Base-by-base conservation (phyloP, 2,797 vertebrate species). In the Takifugu rubripes region DNA sequence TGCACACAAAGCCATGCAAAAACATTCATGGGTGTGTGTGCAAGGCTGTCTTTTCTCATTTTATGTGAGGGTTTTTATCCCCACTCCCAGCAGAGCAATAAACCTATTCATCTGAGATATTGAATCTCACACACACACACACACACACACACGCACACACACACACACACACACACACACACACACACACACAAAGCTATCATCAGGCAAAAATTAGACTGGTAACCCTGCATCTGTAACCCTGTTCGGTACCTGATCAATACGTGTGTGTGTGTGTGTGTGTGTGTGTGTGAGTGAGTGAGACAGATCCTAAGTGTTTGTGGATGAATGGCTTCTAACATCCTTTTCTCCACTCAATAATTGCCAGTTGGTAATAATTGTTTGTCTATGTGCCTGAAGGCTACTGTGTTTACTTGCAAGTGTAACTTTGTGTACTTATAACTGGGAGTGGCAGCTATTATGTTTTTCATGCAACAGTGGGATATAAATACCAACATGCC, bases 201-300 rank as follows among this genome's bases (percentile, higher is more conserved):
- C 78, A 85, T 88, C 79, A 87, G 83, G 76, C 78, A 81, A 81
- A 77, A 88, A 89, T 90, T 87, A 89, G 83, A 88, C 83, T 56
- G 78, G 87, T 90, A 85, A 85, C 87, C 78, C 83, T 75, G 72
- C 77, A 77, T 81, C 33, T 33, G 33, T 33, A 33, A 33, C 5
- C 81, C 78, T 61, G 33, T 75, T 78, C 76, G 64, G 66, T 71
- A 59, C 57, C 78, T 73, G 78, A 87, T 90, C 84, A 83, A 88
- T 88, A 88, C 52, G 61, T 63, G 61, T 78, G 64, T 64, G 58
- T 59, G 61, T 58, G 16, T 26, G 46, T 42, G 29, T 49, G 45
- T 60, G 47, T 60, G 65, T 46, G 25, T 31, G 33, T 44, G 47
- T 49, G 52, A 6, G 27, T 33, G 33, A 33, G 33, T 33, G 33